A percentile compares a stretch with the other conserved stretches of the same genome.
These are phyloP conservation scores for Pangasius sanitwongsei DNA, from an alignment of 2,797 vertebrate genomes.

Conservation along the genomic window DNA sequence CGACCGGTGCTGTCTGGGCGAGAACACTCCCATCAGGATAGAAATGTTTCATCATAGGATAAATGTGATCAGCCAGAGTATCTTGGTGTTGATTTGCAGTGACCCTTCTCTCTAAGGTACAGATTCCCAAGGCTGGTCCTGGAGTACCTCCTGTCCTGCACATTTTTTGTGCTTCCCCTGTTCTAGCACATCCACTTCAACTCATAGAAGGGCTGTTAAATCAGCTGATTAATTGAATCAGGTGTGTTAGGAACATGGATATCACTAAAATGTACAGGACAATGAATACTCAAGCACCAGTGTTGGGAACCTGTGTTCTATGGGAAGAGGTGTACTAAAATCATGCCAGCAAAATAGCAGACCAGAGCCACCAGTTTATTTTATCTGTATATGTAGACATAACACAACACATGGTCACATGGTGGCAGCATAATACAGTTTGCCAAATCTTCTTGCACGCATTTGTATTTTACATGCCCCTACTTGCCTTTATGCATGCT, in stretches of 20 bases:
- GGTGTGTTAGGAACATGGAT: not conserved
- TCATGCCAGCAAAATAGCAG: not conserved
- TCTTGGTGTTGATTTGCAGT: not conserved
- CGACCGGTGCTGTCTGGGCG: too few species aligned
- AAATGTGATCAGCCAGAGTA: not conserved
- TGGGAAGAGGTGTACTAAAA: not conserved
- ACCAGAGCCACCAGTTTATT: not conserved
- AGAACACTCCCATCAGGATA: not conserved
- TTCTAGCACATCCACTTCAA: not conserved
- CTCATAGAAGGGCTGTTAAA: not conserved
- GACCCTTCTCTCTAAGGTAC: not conserved
- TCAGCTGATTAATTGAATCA: not conserved
- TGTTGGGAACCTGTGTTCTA: not conserved
- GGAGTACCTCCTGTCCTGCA: not conserved
- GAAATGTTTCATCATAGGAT: not conserved
- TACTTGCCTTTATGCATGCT: slow-evolving; percentile 5
- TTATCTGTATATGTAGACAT: not conserved
- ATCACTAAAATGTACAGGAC: not conserved
- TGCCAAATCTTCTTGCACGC: not conserved
- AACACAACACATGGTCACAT: slow-evolving; percentile 14
- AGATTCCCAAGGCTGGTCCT: not conserved
- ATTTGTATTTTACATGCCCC: not conserved
- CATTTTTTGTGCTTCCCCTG: not conserved
- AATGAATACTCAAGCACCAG: not conserved
- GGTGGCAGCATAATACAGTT: slow-evolving; percentile 41